Conservation (phyloP, 2,113 vertebrate genomes). For the Triplophysa dalaica region DNA sequence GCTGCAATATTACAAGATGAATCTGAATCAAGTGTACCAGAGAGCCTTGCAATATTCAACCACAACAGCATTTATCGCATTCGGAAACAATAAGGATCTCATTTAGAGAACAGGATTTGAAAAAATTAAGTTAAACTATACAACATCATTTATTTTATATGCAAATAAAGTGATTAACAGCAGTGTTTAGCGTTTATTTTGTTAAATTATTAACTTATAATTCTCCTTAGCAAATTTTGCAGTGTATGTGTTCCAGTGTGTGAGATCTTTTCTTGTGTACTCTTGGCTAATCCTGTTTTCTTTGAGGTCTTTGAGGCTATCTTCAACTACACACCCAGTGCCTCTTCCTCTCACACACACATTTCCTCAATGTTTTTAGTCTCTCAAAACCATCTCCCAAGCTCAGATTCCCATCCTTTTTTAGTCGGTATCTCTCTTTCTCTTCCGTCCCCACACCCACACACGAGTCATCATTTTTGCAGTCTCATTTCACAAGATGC, state of each 20-base stretch:
- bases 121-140: no score
- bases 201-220: no score
- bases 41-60: no score
- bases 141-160: no score
- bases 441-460: conserved; percentile 11
- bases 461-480: conserved; percentile 12
- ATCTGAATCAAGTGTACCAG: no score
- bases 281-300: conserved; percentile 26
- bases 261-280: not conserved
- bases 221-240: no score
- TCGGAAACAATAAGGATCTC: no score
- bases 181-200: no score
- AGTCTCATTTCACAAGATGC: conserved; percentile 28
- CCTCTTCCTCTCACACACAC: conserved; percentile 43
- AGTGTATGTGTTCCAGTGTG: not conserved
- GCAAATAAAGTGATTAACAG: no score
- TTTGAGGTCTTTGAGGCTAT: conserved; percentile 22
- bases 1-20: no score
- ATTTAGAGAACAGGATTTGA: no score
- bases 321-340: conserved; percentile 1
- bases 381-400: not conserved
- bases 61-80: no score
- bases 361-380: conserved; percentile 6
- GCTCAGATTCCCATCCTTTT: conserved; percentile 10
- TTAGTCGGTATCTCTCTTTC: not conserved